phyloP scores from a whole-genome alignment of 2,797 vertebrate genomes.

The Myiotriccus ornatus region DNA sequence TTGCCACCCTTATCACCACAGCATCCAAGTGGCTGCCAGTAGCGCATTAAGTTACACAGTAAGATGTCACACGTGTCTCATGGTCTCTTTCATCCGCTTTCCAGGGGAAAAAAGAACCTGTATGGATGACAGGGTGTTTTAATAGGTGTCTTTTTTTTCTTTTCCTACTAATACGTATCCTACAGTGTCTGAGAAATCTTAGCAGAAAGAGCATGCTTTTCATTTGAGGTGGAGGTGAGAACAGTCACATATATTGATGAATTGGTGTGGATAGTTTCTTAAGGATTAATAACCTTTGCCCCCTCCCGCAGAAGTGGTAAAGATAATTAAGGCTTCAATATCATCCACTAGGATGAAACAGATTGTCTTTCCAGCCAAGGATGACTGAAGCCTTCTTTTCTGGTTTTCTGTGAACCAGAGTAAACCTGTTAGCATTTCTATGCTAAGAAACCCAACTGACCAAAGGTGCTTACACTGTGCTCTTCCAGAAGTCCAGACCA shows the following conservation, averaged over 20 bases:
- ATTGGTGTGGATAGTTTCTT: neutral
- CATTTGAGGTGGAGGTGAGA: neutral
- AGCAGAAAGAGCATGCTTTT: neutral
- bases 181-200: neutral
- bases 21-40: neutral
- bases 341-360: neutral
- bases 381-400: neutral
- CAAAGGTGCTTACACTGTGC: rapidly evolving
- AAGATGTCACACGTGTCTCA: neutral
- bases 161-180: neutral
- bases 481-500: neutral
- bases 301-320: neutral
- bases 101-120: neutral
- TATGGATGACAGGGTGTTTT: neutral
- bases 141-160: neutral
- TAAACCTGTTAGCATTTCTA: neutral
- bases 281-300: neutral
- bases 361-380: neutral
- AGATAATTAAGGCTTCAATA: neutral
- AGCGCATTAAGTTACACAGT: neutral
- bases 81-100: neutral
- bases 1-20: neutral
- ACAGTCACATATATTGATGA: rapidly evolving
- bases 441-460: neutral
- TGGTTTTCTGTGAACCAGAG: neutral